These are phyloP conservation scores for Drosophila tanythrix DNA, from an alignment of 2,888 invertebrate genomes.

Conservation along the genomic window DNA sequence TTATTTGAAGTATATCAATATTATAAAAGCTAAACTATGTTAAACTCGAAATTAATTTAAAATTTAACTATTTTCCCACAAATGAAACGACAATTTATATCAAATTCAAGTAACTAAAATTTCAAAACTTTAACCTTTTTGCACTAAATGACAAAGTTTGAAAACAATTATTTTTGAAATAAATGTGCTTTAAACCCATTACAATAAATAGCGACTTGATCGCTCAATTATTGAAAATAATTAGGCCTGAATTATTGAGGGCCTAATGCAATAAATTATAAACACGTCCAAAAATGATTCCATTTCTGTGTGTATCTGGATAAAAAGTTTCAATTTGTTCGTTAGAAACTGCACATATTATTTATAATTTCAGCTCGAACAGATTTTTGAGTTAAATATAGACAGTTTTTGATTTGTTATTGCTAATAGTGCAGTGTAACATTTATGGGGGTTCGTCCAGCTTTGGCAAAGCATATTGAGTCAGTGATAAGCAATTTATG, in stretches of 20 bases:
- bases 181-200: not conserved
- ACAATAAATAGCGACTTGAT: conserved; percentile 11
- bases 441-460: not conserved
- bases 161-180: not conserved
- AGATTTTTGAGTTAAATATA: conserved; percentile 24
- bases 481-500: conserved; percentile 43
- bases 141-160: not conserved
- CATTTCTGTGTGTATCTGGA: conserved; percentile 10
- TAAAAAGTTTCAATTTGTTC: conserved; percentile 9
- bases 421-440: not conserved
- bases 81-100: not conserved
- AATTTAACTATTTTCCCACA: not conserved
- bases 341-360: conserved; percentile 17
- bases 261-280: conserved; percentile 19
- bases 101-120: not conserved
- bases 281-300: conserved; percentile 42
- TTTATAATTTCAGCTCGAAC: conserved; percentile 19
- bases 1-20: not conserved
- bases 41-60: not conserved
- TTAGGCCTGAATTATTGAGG: not conserved
- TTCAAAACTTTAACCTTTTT: not conserved
- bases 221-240: not conserved
- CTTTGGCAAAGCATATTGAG: conserved; percentile 6
- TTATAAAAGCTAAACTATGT: not conserved
- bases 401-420: conserved; percentile 5